These are phyloP conservation scores for Arion vulgaris DNA, from an alignment of 1,140 invertebrate species.

Conservation along the genomic window DNA sequence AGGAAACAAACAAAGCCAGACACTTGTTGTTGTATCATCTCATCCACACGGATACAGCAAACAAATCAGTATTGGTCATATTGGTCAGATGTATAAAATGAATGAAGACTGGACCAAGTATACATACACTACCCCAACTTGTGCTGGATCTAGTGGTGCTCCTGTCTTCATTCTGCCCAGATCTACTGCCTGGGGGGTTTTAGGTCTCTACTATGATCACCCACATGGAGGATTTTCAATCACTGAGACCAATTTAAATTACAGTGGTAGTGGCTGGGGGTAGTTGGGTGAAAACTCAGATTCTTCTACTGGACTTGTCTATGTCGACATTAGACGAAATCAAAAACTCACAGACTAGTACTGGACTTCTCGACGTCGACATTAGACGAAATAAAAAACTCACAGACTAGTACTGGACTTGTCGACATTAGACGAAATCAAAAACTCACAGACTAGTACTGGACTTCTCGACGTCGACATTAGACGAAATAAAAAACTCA, in stretches of 20 bases:
- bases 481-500: no score
- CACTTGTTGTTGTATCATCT: neutral
- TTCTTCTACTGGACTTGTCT: no score
- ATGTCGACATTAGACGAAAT: no score
- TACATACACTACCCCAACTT: neutral
- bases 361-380: no score
- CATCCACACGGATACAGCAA: constrained; percentile 6
- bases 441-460: no score
- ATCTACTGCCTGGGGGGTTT: neutral
- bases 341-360: no score
- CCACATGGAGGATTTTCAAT: neutral
- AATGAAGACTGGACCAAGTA: neutral
- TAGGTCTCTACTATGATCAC: neutral
- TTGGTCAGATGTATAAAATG: neutral
- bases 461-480: no score
- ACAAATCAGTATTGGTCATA: neutral
- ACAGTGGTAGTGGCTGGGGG: neutral
- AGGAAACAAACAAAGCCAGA: neutral
- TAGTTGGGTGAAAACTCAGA: no score
- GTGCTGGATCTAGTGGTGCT: neutral
- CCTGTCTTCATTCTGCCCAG: neutral
- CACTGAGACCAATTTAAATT: neutral
- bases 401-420: no score
- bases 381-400: no score
- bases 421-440: no score